Evolutionary conservation across 1,140 invertebrate species (phyloP), one percentile per base, ranked within the genome.

Genomic region (Anastatus disparis): DNA sequence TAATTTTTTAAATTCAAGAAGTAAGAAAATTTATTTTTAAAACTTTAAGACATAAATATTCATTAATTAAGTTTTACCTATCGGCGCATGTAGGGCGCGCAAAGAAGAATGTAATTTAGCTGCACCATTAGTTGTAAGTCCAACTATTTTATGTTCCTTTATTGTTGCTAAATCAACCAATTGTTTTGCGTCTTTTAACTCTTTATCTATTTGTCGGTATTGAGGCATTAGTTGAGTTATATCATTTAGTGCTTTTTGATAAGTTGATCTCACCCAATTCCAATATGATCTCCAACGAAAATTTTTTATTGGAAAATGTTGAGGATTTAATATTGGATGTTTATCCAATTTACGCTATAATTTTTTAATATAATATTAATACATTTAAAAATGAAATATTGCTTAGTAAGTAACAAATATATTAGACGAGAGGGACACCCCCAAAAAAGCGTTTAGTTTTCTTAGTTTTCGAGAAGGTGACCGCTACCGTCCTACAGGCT

Each of bases 121-220:
- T 6, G 59, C 59, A 44, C 38, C 38, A 31, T n/a, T 62, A 2
- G 59, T 62, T 27, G 59, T 62, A 4, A 62, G 15, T 12, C 59
- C 59, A 44, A 62, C 40, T 2, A 62, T 20, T 22, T 26, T 10
- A 44, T 62, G 42, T 4, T 29, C 42, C 27, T 46, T 62, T 7
- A 62, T 4, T n/a, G 46, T n/a, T 1, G 26, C 24, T 1, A 44
- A 46, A 42, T 62, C 42, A n/a, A 44, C 26, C 1, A 27, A n/a
- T 44, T 62, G 22, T 13, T 46, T 62, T 10, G 20, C 24, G 3
- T 62, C 24, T 2, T 62, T 62, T n/a, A 62, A 29, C 15, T 26
- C 17, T 29, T n/a, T 26, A 17, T 35, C n/a, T 15, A 31, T 6
- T 2, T 27, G 10, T 6, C 26, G 35, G 27, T 44, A 27, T 0